Evolutionary conservation across 1,140 invertebrate species (phyloP).

Genomic region (Drosophila tani): DNA sequence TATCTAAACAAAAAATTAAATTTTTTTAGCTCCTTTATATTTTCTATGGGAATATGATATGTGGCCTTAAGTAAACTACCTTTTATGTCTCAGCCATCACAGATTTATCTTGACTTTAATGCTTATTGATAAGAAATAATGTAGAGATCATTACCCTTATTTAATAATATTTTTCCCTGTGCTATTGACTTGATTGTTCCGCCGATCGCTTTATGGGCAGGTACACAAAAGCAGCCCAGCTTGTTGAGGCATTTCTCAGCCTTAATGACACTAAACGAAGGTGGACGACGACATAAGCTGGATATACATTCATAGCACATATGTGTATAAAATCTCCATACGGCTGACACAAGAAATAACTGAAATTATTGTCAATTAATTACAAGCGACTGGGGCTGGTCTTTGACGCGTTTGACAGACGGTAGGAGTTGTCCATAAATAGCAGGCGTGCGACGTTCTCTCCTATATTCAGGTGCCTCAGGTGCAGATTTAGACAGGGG

Average conservation of each 20-base stretch:
- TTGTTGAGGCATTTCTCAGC: constrained; percentile 68
- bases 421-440: constrained; percentile 75
- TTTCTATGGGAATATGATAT: too few species aligned
- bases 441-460: constrained; percentile 56
- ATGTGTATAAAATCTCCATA: constrained; percentile 36
- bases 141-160: background rate
- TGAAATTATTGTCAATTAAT: constrained; percentile 83
- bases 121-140: too few species aligned
- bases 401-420: constrained; percentile 79
- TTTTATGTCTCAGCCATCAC: too few species aligned
- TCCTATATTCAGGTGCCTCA: constrained; percentile 51
- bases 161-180: background rate
- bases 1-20: too few species aligned
- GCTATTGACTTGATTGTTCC: constrained; percentile 21
- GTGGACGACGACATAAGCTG: constrained; percentile 54
- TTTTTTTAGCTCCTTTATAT: too few species aligned
- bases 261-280: constrained; percentile 76
- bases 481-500: constrained; percentile 46
- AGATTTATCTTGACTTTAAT: too few species aligned
- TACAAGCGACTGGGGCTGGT: constrained; percentile 70
- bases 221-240: constrained; percentile 35
- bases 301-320: constrained; percentile 21
- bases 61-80: too few species aligned
- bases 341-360: constrained; percentile 65
- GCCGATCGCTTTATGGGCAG: constrained; percentile 42